These are phyloP conservation scores for Tympanoctomys barrerae DNA, from an alignment of 2,797 vertebrate genomes.

Conservation along the genomic window DNA sequence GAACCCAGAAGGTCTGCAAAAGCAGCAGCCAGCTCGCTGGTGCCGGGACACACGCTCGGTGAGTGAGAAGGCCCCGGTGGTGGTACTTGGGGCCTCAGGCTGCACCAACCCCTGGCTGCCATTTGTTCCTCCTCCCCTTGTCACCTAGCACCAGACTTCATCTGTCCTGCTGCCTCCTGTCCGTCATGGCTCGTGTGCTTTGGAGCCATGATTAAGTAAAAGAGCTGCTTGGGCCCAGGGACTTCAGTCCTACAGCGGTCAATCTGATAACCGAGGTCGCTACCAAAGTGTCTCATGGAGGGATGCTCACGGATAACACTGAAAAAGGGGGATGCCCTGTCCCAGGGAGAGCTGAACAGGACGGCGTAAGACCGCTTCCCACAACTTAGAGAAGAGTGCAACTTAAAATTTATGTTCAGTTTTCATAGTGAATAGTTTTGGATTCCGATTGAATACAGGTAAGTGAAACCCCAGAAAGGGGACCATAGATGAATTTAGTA, in stretches of 20 bases:
- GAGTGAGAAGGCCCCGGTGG: not conserved
- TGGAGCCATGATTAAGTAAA: not conserved
- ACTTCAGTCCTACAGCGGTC: not conserved
- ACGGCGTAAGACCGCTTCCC: not conserved
- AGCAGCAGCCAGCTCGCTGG: not conserved
- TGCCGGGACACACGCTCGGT: accelerated
- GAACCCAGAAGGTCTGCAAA: not conserved
- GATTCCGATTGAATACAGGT: not conserved
- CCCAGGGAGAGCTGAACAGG: too few species aligned
- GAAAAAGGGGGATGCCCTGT: too few species aligned
- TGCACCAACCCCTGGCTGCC: not conserved
- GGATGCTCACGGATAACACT: not conserved
- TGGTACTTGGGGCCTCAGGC: not conserved
- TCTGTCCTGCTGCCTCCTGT: not conserved
- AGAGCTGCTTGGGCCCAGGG: not conserved
- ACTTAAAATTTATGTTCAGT: not conserved
- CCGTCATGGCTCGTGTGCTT: not conserved
- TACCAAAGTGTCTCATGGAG: not conserved
- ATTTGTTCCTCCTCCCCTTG: too few species aligned
- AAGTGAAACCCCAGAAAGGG: not conserved
- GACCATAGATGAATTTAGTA: not conserved
- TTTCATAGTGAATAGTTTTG: not conserved
- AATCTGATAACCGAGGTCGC: too few species aligned
- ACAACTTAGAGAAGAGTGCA: not conserved
- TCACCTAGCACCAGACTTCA: not conserved